phyloP scores from a whole-genome alignment of 2,888 invertebrate genomes.

The Thecocarcelia acutangulata region DNA sequence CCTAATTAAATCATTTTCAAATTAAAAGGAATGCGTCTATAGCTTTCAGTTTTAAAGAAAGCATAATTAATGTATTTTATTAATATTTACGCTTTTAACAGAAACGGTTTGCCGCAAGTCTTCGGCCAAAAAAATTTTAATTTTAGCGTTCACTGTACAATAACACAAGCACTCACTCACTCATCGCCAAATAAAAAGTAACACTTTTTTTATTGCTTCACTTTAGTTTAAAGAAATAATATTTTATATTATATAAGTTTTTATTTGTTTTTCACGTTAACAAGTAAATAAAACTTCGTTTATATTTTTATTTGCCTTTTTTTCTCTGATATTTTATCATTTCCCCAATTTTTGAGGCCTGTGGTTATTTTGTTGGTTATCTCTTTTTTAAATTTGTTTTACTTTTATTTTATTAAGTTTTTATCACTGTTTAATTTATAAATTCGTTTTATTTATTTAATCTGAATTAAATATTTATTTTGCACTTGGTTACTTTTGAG shows the following conservation, averaged over 20 bases:
- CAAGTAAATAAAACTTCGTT: slow-evolving; percentile 9
- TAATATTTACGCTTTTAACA: too few species aligned
- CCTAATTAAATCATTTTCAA: too few species aligned
- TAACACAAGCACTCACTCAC: background rate
- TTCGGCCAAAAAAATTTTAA: too few species aligned
- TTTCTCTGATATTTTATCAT: too few species aligned
- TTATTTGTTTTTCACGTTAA: slow-evolving; percentile 39
- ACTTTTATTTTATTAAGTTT: slow-evolving; percentile 14
- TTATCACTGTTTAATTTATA: slow-evolving; percentile 14
- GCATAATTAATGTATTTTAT: too few species aligned
- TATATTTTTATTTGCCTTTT: background rate
- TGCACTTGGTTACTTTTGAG: slow-evolving; percentile 39
- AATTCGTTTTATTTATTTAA: slow-evolving; percentile 35
- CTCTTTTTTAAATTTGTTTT: background rate
- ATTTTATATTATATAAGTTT: slow-evolving; percentile 10
- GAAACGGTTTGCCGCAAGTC: too few species aligned
- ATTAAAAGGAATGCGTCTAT: too few species aligned
- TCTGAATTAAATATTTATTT: slow-evolving; percentile 56
- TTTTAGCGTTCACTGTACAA: background rate
- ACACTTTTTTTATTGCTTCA: slow-evolving; percentile 5
- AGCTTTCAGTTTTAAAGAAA: too few species aligned
- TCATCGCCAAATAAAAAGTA: background rate
- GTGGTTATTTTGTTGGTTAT: background rate
- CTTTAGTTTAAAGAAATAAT: background rate
- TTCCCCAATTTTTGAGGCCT: slow-evolving; percentile 3